These are phyloP conservation scores for Oscheius sp. DNA, from an alignment of 2,888 invertebrate genomes.

Conservation along the genomic window DNA sequence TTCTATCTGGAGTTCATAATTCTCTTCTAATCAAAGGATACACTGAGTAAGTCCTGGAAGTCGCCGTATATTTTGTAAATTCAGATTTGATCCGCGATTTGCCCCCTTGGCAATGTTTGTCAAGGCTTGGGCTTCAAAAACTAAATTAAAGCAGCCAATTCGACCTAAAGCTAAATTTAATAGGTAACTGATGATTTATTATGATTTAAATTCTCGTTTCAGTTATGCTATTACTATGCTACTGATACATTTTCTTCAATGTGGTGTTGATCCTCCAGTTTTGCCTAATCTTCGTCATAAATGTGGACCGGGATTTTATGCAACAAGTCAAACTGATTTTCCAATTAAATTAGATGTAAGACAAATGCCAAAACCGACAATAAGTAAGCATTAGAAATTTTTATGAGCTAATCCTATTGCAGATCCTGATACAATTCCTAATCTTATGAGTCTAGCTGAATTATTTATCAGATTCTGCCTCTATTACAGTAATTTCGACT, in stretches of 20 bases:
- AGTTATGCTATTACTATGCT: slow-evolving; percentile 70
- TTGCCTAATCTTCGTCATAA: slow-evolving; percentile 63
- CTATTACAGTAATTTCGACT: slow-evolving; percentile 69
- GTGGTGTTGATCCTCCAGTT: slow-evolving; percentile 62
- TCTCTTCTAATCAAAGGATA: slow-evolving; percentile 43
- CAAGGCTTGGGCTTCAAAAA: slow-evolving; percentile 51
- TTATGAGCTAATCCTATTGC: not conserved
- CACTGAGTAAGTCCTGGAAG: slow-evolving; percentile 8
- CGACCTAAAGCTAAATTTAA: slow-evolving; percentile 49
- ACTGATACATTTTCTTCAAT: slow-evolving; percentile 70
- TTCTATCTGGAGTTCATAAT: slow-evolving; percentile 58
- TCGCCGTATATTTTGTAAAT: too few relatives aligned
- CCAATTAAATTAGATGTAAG: slow-evolving; percentile 45
- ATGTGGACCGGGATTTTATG: slow-evolving; percentile 39
- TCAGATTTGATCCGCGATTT: slow-evolving; percentile 42
- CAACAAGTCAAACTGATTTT: slow-evolving; percentile 33
- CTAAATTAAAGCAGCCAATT: slow-evolving; percentile 49
- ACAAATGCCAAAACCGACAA: not conserved
- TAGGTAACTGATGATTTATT: not conserved
- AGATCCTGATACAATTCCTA: slow-evolving; percentile 27
- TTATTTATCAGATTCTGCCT: slow-evolving; percentile 67
- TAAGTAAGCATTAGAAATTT: not conserved
- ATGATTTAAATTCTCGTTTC: not conserved
- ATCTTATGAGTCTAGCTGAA: slow-evolving; percentile 50
- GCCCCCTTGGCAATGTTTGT: slow-evolving; percentile 43